A percentile compares a stretch with the other conserved stretches of the same genome.
These are phyloP conservation scores for Amblyopsis rosae DNA, from an alignment of 2,113 vertebrate genomes.

Conservation along the genomic window DNA sequence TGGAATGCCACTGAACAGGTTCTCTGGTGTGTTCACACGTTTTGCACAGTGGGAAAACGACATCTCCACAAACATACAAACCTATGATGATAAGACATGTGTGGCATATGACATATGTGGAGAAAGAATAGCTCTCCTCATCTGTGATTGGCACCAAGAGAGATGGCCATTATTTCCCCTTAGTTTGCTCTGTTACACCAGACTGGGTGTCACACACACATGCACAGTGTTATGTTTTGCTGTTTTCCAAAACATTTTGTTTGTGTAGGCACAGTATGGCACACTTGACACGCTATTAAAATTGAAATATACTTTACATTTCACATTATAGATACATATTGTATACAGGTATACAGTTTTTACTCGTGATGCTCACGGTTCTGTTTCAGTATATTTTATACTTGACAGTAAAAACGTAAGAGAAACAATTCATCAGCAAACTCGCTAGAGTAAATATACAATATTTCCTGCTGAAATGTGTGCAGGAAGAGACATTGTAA, in stretches of 20 bases:
- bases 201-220: background rate
- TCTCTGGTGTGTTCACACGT: constrained; percentile 40
- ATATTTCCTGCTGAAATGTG: too few relatives aligned
- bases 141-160: background rate
- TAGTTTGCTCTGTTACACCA: constrained; percentile 4
- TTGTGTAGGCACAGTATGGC: background rate
- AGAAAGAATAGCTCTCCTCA: constrained; percentile 19
- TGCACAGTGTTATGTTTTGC: background rate
- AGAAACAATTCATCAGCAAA: too few relatives aligned
- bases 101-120: constrained; percentile 34
- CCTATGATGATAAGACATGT: constrained; percentile 28
- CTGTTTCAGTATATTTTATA: background rate
- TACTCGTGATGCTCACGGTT: background rate
- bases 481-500: too few relatives aligned
- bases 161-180: background rate
- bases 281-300: too few relatives aligned
- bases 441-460: too few relatives aligned
- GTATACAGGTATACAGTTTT: too few relatives aligned
- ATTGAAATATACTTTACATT: background rate
- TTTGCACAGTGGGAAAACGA: constrained; percentile 37
- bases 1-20: background rate
- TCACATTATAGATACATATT: too few relatives aligned
- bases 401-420: too few relatives aligned
- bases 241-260: too few relatives aligned
- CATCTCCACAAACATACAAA: constrained; percentile 10